phyloP scores from a whole-genome alignment of 2,888 invertebrate genomes.

The Macropis europaea region DNA sequence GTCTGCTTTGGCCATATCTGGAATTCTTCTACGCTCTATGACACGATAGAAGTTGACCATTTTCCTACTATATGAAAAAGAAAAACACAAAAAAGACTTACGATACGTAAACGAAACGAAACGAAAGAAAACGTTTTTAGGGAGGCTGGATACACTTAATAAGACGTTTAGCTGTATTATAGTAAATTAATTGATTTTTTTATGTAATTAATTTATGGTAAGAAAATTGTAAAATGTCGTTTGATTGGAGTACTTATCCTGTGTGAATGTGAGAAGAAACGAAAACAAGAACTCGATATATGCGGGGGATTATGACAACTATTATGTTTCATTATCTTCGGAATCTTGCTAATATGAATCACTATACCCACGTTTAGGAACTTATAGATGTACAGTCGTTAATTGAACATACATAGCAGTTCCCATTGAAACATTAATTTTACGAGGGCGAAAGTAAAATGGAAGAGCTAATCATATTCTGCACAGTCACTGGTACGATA shows the following conservation, averaged over 20 bases:
- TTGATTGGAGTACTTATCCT: slow-evolving; percentile 75
- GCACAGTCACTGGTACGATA: slow-evolving; percentile 51
- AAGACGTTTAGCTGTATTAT: slow-evolving; percentile 77
- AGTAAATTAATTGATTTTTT: slow-evolving; percentile 77
- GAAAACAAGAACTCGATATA: slow-evolving; percentile 35
- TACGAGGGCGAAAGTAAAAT: slow-evolving; percentile 40
- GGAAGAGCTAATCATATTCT: slow-evolving; percentile 40
- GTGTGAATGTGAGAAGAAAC: slow-evolving; percentile 65
- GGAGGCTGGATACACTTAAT: slow-evolving; percentile 74
- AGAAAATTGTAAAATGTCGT: slow-evolving; percentile 71
- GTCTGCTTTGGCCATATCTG: slow-evolving; percentile 71
- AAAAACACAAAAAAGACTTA: slow-evolving; percentile 70
- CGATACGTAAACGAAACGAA: slow-evolving; percentile 66
- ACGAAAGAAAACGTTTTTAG: slow-evolving; percentile 71
- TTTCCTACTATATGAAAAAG: slow-evolving; percentile 68
- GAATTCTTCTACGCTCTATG: slow-evolving; percentile 74
- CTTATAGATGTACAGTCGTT: slow-evolving; percentile 52
- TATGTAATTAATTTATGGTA: slow-evolving; percentile 79
- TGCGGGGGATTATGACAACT: slow-evolving; percentile 45
- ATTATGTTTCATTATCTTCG: slow-evolving; percentile 52
- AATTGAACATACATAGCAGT: slow-evolving; percentile 47
- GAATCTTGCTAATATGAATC: slow-evolving; percentile 46
- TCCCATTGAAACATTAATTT: slow-evolving; percentile 50
- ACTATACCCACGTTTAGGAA: slow-evolving; percentile 48
- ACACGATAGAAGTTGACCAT: slow-evolving; percentile 75